A percentile compares a stretch with the other conserved stretches of the same genome.
Conservation (phyloP, 2,797 vertebrate genomes). For the Cossypha heuglini region DNA sequence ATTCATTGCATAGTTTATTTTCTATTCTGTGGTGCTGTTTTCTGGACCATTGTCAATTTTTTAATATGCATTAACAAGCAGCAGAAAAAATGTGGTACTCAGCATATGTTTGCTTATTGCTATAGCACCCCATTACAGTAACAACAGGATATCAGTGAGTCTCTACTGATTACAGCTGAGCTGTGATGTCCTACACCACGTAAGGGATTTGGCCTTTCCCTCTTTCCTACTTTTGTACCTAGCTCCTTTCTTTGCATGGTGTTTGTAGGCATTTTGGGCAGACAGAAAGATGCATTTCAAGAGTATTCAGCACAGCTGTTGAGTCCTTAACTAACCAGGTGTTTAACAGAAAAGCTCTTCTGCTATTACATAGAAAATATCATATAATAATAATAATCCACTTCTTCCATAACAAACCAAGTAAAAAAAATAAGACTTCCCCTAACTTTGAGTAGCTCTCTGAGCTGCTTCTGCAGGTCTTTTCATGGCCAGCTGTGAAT, state of each 20-base stretch:
- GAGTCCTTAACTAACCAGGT: not conserved
- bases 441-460: not conserved
- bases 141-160: not conserved
- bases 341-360: not conserved
- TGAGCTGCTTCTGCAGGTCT: not conserved
- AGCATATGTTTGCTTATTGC: not conserved
- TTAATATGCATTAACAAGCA: not conserved
- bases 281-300: not conserved
- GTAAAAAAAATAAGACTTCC: not conserved
- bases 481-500: not conserved
- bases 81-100: not conserved
- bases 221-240: not conserved
- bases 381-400: not conserved
- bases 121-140: not conserved
- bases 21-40: not conserved
- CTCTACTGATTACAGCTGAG: not conserved
- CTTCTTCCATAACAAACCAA: not conserved
- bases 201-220: not conserved
- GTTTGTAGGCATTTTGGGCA: not conserved
- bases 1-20: not conserved
- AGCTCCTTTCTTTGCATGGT: not conserved
- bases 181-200: not conserved
- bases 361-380: not conserved
- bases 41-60: not conserved
- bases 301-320: not conserved